Base-by-base conservation (phyloP, 2,888 invertebrate species). In the Chaetogeoica ovagalla region DNA sequence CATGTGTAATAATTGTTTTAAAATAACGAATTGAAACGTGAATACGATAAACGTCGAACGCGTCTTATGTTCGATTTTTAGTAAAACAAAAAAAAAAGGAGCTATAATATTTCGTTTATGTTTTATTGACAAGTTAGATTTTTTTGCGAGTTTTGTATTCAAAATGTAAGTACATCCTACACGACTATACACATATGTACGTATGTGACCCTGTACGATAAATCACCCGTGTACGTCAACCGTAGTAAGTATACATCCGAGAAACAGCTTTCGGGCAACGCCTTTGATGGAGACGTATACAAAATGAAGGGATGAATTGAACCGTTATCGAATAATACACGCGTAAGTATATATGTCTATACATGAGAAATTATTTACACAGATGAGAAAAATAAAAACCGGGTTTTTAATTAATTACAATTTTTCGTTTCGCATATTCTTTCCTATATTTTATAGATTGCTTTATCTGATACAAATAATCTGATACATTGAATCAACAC, bases 211-310 rank as follows among this genome's bases (percentile, higher is more conserved):
- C 66, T 9, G 19, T n/a, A 68, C 43, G 37, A 76, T 76, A 52
- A 77, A 77, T 77, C 77, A 69, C n/a, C 9, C 73, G 15, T 55
- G 37, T 73, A 63, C 63, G 52, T 55, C 63, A 55, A 66, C 75
- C 39, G 4, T 30, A 57, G 74, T 57, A 66, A 75, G 75, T 70
- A 30, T 30, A 70, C 70, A 62, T 70, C 62, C 39, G 77, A 70
- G 48, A 60, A 76, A 76, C 60, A 70, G 55, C 77, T 79, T 70
- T 63, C 70, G 77, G 77, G 48, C 23, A 57, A 70, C 77, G 77
- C 70, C 63, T 69, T 43, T 55, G 66, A 65, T 57, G 52, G 52
- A 39, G 52, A 74, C 21, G 55, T 65, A 63, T 63, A 74, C 39
- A 55, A 73, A 52, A 15, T 1, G 48, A 43, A 43, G 72, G 43